Evolutionary conservation across 2,888 invertebrate genomes (phyloP).

Genomic region (Lasioglossum pauxillum): DNA sequence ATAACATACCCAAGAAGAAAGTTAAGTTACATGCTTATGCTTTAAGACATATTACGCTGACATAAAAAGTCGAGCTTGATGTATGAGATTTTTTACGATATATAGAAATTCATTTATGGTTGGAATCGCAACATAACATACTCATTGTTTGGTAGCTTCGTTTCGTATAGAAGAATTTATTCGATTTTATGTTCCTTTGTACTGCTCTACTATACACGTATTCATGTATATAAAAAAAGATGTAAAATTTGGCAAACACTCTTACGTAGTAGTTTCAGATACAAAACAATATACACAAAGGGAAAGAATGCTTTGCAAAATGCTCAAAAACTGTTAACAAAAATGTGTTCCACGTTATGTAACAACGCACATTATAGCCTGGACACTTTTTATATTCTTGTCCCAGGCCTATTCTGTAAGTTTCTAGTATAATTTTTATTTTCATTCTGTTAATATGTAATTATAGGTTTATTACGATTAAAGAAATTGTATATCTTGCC

Average conservation of each 20-base stretch:
- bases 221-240: conserved; percentile 13
- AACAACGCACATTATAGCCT: conserved; percentile 70
- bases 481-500: conserved; percentile 82
- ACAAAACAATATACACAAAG: conserved; percentile 5
- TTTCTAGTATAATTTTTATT: conserved; percentile 65
- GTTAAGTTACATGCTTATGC: background rate
- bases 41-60: conserved; percentile 5
- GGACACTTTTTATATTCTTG: conserved; percentile 64
- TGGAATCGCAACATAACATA: conserved; percentile 19
- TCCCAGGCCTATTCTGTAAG: conserved; percentile 83
- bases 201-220: conserved; percentile 11
- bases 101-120: conserved; percentile 9
- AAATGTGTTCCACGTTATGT: conserved; percentile 58
- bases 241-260: conserved; percentile 61
- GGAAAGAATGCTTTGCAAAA: conserved; percentile 37
- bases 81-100: conserved; percentile 12
- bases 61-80: conserved; percentile 12
- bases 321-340: conserved; percentile 55
- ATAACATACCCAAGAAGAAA: background rate
- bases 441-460: conserved; percentile 57
- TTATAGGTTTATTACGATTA: conserved; percentile 60
- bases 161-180: conserved; percentile 11
- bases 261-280: conserved; percentile 19
- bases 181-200: conserved; percentile 32
- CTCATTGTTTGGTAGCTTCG: conserved; percentile 26